Evolutionary conservation across 2,888 invertebrate species (phyloP).

Genomic region (Acleris laterana): DNA sequence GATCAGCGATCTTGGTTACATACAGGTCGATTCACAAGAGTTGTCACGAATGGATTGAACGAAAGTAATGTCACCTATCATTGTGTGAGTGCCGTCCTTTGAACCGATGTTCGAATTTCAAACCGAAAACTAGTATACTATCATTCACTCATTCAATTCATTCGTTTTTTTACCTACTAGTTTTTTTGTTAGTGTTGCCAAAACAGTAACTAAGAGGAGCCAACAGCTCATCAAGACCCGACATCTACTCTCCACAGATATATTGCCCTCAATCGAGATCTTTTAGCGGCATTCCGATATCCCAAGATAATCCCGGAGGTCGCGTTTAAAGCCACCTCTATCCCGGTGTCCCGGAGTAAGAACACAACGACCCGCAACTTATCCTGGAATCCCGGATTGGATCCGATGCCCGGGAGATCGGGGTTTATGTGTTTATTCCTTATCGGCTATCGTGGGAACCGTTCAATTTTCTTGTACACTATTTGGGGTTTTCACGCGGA

Average conservation of each 20-base stretch:
- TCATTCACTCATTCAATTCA: no score
- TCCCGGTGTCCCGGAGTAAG: slow-evolving; percentile 15
- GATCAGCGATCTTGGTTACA: no score
- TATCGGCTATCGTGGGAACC: slow-evolving; percentile 22
- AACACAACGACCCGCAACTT: slow-evolving; percentile 33
- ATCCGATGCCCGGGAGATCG: slow-evolving; percentile 20
- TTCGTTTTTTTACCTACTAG: no score
- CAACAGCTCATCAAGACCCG: neutral
- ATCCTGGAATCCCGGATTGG: slow-evolving; percentile 23
- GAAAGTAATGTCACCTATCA: no score
- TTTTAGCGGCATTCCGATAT: slow-evolving; percentile 6
- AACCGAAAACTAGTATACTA: no score
- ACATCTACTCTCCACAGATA: slow-evolving; percentile 6
- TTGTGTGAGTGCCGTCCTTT: no score
- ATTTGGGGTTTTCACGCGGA: slow-evolving; percentile 9
- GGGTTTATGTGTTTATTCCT: slow-evolving; percentile 30
- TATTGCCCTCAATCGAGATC: slow-evolving; percentile 7
- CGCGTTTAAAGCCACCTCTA: slow-evolving; percentile 28
- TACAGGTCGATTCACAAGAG: no score
- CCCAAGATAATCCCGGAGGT: slow-evolving; percentile 22
- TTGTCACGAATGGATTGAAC: no score
- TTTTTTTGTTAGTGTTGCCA: neutral
- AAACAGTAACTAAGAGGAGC: neutral
- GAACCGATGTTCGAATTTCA: no score
- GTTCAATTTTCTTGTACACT: slow-evolving; percentile 31